These are phyloP conservation scores for Ridgeia piscesae DNA, from an alignment of 1,140 invertebrate genomes.

Conservation along the genomic window DNA sequence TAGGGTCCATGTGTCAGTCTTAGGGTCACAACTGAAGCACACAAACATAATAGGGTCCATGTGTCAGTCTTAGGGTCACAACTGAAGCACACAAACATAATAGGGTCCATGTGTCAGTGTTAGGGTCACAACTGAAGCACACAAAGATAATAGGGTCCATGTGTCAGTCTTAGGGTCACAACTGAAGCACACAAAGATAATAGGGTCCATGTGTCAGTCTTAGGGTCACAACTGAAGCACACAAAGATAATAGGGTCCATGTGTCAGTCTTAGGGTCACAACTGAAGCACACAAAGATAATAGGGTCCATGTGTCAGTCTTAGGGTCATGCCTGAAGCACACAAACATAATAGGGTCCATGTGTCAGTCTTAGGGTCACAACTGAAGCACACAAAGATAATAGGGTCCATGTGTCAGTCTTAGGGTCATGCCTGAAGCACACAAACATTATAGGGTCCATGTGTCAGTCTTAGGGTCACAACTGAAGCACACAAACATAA, in stretches of 20 bases:
- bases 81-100: background rate
- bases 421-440: background rate
- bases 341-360: conserved; percentile 52
- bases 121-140: too few species aligned
- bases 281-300: background rate
- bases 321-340: too few species aligned
- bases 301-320: background rate
- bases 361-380: conserved; percentile 49
- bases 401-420: too few species aligned
- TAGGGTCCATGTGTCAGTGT: background rate
- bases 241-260: conserved; percentile 52
- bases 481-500: too few species aligned
- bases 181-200: background rate
- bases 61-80: background rate
- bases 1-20: conserved; percentile 51
- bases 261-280: conserved; percentile 49
- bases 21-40: conserved; percentile 19
- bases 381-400: background rate
- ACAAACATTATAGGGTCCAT: background rate
- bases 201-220: background rate
- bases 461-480: too few species aligned
- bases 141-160: conserved; percentile 52
- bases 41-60: background rate
- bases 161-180: conserved; percentile 49
- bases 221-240: too few species aligned